Percentiles rank a stretch among this genome's conserved stretches.
Evolutionary conservation across 1,140 invertebrate genomes (phyloP).

Genomic region (Drosophila navojoa): DNA sequence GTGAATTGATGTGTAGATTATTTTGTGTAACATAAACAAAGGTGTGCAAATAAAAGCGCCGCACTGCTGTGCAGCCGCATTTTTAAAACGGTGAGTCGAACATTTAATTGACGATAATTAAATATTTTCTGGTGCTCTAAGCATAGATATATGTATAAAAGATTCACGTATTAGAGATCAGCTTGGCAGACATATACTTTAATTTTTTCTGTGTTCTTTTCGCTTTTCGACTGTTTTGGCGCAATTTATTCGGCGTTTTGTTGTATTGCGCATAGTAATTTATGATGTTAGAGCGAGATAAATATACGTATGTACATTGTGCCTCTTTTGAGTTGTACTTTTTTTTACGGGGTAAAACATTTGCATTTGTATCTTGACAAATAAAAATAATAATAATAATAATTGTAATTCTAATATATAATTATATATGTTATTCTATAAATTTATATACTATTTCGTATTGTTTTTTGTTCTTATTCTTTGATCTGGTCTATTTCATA

Average conservation of each 20-base stretch:
- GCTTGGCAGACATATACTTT: not conserved
- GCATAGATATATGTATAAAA: not conserved
- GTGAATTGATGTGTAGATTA: not conserved
- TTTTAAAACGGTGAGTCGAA: constrained; percentile 25
- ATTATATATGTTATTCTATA: too few relatives aligned
- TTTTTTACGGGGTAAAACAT: constrained; percentile 1
- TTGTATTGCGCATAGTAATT: constrained; percentile 32
- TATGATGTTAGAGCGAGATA: constrained; percentile 23
- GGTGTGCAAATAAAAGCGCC: constrained; percentile 35
- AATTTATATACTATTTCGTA: not conserved
- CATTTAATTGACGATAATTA: constrained; percentile 3
- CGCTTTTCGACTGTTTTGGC: constrained; percentile 65
- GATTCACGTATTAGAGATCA: not conserved
- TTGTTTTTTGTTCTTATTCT: not conserved
- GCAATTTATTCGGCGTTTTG: constrained; percentile 54
- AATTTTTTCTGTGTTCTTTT: constrained; percentile 18
- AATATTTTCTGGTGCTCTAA: not conserved
- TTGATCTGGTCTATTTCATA: not conserved
- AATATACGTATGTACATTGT: constrained; percentile 20
- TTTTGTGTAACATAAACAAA: not conserved
- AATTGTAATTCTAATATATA: too few relatives aligned
- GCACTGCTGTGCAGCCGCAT: constrained; percentile 22
- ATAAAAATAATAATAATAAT: too few relatives aligned
- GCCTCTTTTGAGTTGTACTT: not conserved
- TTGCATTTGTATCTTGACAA: not conserved